phyloP scores from a whole-genome alignment of 1,140 invertebrate species.

The Eufriesea mexicana region DNA sequence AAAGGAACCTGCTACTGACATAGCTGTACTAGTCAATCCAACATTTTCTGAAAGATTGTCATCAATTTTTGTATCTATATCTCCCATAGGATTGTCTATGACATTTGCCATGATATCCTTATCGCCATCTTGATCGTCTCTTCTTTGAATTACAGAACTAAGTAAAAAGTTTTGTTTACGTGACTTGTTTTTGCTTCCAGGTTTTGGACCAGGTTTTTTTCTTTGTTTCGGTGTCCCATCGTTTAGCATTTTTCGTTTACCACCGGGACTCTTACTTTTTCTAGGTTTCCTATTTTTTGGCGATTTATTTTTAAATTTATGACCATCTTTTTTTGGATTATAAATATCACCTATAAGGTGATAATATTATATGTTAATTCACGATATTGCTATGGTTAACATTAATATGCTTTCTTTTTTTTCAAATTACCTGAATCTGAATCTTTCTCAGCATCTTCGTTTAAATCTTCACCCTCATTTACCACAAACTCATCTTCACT shows the following conservation, averaged over 20 bases:
- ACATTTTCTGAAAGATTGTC: conserved; percentile 67
- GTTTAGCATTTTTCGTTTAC: conserved; percentile 70
- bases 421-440: conserved; percentile 77
- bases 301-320: conserved; percentile 73
- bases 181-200: conserved; percentile 79
- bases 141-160: conserved; percentile 59
- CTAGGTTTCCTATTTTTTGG: conserved; percentile 73
- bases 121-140: conserved; percentile 73
- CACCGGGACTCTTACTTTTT: conserved; percentile 74
- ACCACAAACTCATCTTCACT: conserved; percentile 84
- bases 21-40: conserved; percentile 56
- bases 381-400: not conserved
- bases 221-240: conserved; percentile 76
- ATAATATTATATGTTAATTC: conserved; percentile 1
- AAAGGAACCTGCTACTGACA: conserved; percentile 67
- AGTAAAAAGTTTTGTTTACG: conserved; percentile 65
- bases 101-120: conserved; percentile 66
- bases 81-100: conserved; percentile 69
- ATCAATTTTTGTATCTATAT: conserved; percentile 65
- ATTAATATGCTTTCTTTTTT: not conserved
- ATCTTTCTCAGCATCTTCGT: conserved; percentile 81
- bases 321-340: conserved; percentile 77
- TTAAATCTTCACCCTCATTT: conserved; percentile 82
- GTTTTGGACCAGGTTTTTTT: conserved; percentile 80
- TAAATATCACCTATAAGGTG: conserved; percentile 76